phyloP scores from a whole-genome alignment of 2,113 vertebrate genomes.

The Zeus faber region DNA sequence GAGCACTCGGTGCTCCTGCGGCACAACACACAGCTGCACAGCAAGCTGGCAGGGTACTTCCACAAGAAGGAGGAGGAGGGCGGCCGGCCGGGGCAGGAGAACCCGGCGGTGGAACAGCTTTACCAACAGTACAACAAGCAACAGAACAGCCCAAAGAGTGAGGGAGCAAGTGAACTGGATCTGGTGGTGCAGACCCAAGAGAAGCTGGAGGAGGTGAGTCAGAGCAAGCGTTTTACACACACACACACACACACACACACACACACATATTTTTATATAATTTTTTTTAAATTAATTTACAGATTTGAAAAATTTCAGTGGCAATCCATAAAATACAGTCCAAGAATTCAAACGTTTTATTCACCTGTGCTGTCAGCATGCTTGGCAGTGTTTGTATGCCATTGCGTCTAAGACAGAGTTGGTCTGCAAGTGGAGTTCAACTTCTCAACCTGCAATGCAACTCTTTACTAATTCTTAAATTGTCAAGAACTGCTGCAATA shows the following conservation, averaged over 20 bases:
- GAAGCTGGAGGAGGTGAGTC: constrained; percentile 51
- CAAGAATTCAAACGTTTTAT: too few relatives aligned
- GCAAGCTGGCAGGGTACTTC: not conserved
- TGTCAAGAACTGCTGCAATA: too few relatives aligned
- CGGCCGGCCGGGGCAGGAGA: not conserved
- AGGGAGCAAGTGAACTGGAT: constrained; percentile 12
- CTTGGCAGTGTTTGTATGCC: too few relatives aligned
- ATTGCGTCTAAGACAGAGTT: not conserved
- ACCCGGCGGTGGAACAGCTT: not conserved
- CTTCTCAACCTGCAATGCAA: too few relatives aligned
- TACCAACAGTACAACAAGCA: not conserved
- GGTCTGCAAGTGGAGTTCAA: too few relatives aligned
- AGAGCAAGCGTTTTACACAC: not conserved
- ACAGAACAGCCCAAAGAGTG: not conserved
- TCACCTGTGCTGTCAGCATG: too few relatives aligned
- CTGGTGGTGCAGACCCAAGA: constrained; percentile 47
- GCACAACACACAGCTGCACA: not conserved
- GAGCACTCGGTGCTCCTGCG: not conserved
- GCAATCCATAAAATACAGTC: too few relatives aligned
- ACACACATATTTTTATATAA: not conserved
- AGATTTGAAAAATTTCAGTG: too few relatives aligned
- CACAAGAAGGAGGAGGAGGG: not conserved
- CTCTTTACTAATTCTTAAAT: too few relatives aligned
- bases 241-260: not conserved
- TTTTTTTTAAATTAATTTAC: too few relatives aligned